phyloP scores from a whole-genome alignment of 2,797 vertebrate species.

The Neomorphus geoffroyi region DNA sequence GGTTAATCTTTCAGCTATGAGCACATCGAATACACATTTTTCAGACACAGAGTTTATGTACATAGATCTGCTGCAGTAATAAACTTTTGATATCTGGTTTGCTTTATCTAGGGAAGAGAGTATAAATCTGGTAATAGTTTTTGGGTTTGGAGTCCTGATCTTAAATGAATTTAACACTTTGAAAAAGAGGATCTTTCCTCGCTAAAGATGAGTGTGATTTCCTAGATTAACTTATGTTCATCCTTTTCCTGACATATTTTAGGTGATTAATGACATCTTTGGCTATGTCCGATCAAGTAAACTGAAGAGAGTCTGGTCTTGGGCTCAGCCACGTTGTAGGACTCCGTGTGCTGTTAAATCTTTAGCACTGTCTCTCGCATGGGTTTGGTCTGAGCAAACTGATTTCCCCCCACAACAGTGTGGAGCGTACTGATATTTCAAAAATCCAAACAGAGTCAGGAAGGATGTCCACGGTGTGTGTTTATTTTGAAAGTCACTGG shows the following conservation, averaged over 20 bases:
- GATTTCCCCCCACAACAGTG: background rate
- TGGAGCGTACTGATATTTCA: background rate
- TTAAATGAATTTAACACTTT: background rate
- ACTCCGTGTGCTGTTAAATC: background rate
- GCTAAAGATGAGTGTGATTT: background rate
- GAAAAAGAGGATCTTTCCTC: background rate
- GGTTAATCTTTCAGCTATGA: background rate
- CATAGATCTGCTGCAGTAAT: background rate
- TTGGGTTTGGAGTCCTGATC: background rate
- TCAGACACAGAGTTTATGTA: background rate
- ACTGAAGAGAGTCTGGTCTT: background rate
- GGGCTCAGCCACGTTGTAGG: background rate
- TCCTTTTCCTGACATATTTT: background rate
- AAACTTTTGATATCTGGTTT: background rate
- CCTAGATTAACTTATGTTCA: background rate
- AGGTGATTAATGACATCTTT: background rate
- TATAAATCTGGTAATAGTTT: background rate
- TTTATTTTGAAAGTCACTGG: background rate
- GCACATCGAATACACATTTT: background rate
- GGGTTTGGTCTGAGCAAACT: background rate
- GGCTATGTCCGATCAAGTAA: background rate
- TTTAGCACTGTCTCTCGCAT: background rate
- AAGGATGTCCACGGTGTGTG: background rate
- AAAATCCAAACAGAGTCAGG: accelerated
- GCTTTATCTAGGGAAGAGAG: background rate